phyloP scores from a whole-genome alignment of 2,113 vertebrate genomes.

The Malaclemys terrapin region DNA sequence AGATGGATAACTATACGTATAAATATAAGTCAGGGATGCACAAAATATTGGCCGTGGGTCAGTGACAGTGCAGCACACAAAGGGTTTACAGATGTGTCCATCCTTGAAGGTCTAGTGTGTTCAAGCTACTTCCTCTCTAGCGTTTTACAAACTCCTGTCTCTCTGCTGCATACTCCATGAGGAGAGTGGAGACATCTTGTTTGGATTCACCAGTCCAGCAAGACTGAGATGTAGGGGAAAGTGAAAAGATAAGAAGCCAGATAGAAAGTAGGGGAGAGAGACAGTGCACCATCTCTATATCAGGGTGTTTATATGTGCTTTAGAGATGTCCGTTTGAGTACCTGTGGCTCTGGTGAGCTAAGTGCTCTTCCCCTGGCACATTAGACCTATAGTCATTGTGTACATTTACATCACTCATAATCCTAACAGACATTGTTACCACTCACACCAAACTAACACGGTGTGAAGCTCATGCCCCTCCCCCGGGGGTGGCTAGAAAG shows the following conservation, averaged over 20 bases:
- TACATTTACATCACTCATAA: not conserved
- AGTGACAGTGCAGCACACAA: not conserved
- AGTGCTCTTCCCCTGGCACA: not conserved
- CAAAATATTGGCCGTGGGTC: not conserved
- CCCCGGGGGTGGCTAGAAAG: rapidly evolving
- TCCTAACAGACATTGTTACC: not conserved
- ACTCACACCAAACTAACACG: not conserved
- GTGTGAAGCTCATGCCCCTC: too few species aligned
- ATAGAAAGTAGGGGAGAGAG: not conserved
- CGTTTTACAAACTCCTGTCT: not conserved
- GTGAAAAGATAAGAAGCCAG: not conserved
- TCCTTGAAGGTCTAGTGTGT: not conserved
- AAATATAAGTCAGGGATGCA: not conserved
- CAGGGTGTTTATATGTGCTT: not conserved
- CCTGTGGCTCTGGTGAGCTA: not conserved
- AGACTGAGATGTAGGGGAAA: not conserved
- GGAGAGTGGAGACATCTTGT: not conserved
- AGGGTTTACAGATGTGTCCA: not conserved
- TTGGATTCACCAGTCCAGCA: not conserved
- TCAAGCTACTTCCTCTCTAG: not conserved
- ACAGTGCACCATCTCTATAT: not conserved
- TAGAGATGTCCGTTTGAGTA: not conserved
- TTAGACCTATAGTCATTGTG: too few species aligned
- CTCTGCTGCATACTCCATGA: not conserved
- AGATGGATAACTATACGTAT: not conserved